phyloP scores from a whole-genome alignment of 1,140 invertebrate genomes.

The Plectus sambesii region DNA sequence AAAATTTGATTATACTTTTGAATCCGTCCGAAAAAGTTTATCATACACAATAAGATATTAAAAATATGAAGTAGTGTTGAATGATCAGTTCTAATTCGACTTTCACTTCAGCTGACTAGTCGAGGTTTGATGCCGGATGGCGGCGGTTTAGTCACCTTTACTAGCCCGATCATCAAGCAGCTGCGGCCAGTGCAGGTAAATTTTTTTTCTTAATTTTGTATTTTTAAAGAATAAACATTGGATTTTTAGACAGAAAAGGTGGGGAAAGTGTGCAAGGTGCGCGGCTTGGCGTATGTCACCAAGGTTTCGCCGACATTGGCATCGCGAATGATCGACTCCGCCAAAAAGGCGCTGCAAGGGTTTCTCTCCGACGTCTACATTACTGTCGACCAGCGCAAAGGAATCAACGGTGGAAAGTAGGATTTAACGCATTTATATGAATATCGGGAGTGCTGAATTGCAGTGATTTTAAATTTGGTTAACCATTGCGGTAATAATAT shows the following conservation, averaged over 20 bases:
- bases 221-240: constrained; percentile 2
- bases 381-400: constrained; percentile 76
- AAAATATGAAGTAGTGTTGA: no score
- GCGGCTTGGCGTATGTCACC: constrained; percentile 70
- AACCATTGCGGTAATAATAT: no score
- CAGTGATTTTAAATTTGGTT: constrained; percentile 10
- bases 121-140: constrained; percentile 73
- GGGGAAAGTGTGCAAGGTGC: constrained; percentile 83
- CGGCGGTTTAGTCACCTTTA: constrained; percentile 77
- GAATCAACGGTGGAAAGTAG: constrained; percentile 70
- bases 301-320: constrained; percentile 78
- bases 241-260: constrained; percentile 54
- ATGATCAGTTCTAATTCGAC: no score
- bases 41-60: no score
- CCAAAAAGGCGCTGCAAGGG: constrained; percentile 77
- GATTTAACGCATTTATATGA: no score
- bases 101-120: constrained; percentile 52
- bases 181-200: constrained; percentile 57
- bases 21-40: no score
- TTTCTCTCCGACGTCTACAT: constrained; percentile 92
- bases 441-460: constrained; percentile 50
- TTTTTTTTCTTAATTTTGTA: constrained; percentile 9
- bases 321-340: constrained; percentile 78
- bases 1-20: no score
- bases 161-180: constrained; percentile 64